Conservation (phyloP, 2,113 vertebrate species). For the Neofelis nebulosa region DNA sequence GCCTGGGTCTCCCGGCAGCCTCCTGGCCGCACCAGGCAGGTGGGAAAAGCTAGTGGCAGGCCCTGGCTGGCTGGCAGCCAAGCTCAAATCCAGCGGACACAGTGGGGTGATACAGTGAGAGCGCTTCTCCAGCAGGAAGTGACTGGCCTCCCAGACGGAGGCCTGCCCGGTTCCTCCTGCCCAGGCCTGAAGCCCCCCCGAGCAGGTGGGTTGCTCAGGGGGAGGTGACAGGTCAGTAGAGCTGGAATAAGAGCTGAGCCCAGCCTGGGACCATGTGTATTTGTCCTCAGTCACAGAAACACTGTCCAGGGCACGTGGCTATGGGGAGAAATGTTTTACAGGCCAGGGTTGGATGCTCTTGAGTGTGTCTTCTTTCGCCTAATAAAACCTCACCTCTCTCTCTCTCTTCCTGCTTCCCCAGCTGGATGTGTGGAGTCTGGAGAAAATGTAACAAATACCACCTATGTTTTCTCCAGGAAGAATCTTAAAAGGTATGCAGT, state of each 20-base stretch:
- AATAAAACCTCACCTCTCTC: slow-evolving; percentile 9
- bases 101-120: neutral
- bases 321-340: neutral
- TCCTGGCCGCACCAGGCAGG: neutral
- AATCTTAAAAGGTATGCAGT: slow-evolving; percentile 91
- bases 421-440: slow-evolving; percentile 97
- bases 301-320: neutral
- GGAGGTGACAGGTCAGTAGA: neutral
- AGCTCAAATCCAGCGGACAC: neutral
- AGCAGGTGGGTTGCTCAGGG: neutral
- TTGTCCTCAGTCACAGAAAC: neutral
- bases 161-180: neutral
- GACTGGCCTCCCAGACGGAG: neutral
- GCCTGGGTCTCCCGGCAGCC: neutral
- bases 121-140: fast-evolving
- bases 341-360: neutral
- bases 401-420: slow-evolving; percentile 64
- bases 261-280: neutral
- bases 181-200: neutral
- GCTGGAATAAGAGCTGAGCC: neutral
- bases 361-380: neutral
- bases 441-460: slow-evolving; percentile 96
- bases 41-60: neutral
- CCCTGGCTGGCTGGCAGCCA: neutral
- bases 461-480: slow-evolving; percentile 96